Base-by-base conservation (phyloP, 2,888 invertebrate genomes). In the Drosophila gaucha region DNA sequence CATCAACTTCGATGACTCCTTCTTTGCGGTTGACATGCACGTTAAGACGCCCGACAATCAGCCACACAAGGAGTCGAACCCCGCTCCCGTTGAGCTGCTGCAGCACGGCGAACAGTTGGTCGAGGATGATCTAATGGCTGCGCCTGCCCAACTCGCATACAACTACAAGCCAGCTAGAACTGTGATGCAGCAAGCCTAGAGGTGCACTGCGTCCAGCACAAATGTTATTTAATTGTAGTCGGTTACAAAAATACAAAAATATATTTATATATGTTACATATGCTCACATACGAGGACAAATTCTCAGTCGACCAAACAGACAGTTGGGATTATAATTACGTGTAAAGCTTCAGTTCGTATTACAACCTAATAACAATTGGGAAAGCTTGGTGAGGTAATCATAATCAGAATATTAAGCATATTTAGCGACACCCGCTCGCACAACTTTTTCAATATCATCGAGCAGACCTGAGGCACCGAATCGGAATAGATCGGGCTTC, bases 401-500 rank as follows among this genome's bases (percentile, higher is more conserved):
- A 2, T 28, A 30, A 6, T 24, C 14, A 30, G n/a, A n/a, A n/a
- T n/a, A n/a, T 5, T 18, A 30, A 12, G 24, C 31, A 14, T 58
- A 14, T 10, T 73, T 41, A 2, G 66, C 74, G 9, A 82, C 44
- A 0, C 86, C 86, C 9, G 79, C 67, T 14, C 87, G 88, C 2
- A 90, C 90, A 3, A 90, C 86, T 89, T 63, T 92, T 74, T 94
- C 95, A 67, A 99, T 95, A 87, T 97, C 96, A 35, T 95, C 95
- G 5, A 99, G 93, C 16, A 99, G 93, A 66, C 96, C 96, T 6
- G 98, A 98, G 41, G 99, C 99, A 28, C 99, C 99, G 76, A 99
- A 96, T 38, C 99, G 94, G 91, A 99, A 99, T 9, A 97, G 92
- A 63, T 94, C 89, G 0, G 95, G 96, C 8, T 93, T 93, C 46